Conservation (phyloP, 2,113 vertebrate genomes). For the Lophochroa leadbeateri region DNA sequence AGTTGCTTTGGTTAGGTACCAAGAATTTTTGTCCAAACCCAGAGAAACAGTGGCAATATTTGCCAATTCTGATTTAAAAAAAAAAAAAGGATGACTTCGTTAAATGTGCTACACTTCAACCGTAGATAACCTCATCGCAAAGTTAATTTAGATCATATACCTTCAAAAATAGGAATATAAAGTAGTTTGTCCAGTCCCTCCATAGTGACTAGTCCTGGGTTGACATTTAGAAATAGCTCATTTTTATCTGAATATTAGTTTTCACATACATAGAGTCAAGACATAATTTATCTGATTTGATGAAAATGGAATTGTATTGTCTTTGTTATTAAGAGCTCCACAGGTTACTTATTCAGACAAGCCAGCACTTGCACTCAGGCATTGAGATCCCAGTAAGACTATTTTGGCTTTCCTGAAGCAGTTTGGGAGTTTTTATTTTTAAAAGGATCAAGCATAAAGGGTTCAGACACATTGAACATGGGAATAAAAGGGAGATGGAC, state of each 20-base stretch:
- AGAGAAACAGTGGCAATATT: rapidly evolving
- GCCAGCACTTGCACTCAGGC: slow-evolving; percentile 28
- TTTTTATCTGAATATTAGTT: neutral
- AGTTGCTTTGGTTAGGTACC: neutral
- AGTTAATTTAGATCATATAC: neutral
- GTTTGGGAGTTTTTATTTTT: neutral
- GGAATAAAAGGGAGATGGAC: neutral
- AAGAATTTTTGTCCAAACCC: neutral
- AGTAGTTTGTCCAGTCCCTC: neutral
- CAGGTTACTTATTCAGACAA: slow-evolving; percentile 42
- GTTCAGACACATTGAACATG: neutral
- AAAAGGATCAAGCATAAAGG: neutral
- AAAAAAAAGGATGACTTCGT: neutral
- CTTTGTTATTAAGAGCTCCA: slow-evolving; percentile 36
- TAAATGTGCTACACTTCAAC: neutral
- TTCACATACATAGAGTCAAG: neutral
- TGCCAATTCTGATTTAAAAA: neutral
- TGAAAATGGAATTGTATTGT: neutral
- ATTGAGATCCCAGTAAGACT: neutral
- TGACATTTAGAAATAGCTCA: neutral
- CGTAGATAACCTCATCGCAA: neutral
- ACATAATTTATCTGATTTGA: neutral
- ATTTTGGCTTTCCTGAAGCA: neutral
- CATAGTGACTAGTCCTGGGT: neutral
- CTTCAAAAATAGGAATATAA: neutral